Evolutionary conservation across 2,797 vertebrate species (phyloP), one percentile per base, ranked within the genome.

Genomic region (Smutsia temminckii): DNA sequence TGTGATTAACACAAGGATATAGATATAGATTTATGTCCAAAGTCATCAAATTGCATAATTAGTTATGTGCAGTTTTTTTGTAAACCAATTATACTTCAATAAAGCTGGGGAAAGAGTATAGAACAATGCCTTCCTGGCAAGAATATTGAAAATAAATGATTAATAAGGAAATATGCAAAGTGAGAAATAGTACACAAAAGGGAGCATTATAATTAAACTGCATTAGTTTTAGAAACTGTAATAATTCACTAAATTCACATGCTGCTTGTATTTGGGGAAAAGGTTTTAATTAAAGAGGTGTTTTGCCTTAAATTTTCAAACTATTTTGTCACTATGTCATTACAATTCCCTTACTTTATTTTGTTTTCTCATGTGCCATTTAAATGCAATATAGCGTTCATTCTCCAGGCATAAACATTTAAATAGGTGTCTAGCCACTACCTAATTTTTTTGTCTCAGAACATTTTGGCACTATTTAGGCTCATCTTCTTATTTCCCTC

Each of bases 401-500:
- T 5, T 84, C 29, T 91, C 57, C 14, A 89, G 90, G 34, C 63
- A 89, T 63, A 86, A 79, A 80, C 57, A 83, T 88, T 93, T 93
- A 93, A 93, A 93, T 81, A 90, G 74, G 40, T 96, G 32, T 93
- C 81, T 93, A 83, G 59, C 21, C 9, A 86, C 27, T 86, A 37
- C n/a, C 69, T 94, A 89, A 46, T 34, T 91, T 71, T 95, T 85
- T 95, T 85, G 21, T 72, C 63, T 71, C 40, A 84, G 88, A 86
- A 93, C 59, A 95, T 89, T 95, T 85, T 71, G 51, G 16, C 75
- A 69, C 42, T 86, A 40, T 53, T 75, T 74, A 93, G 72, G 14
- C 66, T 94, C 71, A 59, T 84, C 49, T 92, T 81, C 64, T 89
- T 93, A 61, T 95, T 95, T 96, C 61, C 66, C 79, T 78, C 6